Percentiles rank a stretch among this genome's conserved stretches.
phyloP scores from a whole-genome alignment of 2,888 invertebrate genomes.

The Carcina quercana region DNA sequence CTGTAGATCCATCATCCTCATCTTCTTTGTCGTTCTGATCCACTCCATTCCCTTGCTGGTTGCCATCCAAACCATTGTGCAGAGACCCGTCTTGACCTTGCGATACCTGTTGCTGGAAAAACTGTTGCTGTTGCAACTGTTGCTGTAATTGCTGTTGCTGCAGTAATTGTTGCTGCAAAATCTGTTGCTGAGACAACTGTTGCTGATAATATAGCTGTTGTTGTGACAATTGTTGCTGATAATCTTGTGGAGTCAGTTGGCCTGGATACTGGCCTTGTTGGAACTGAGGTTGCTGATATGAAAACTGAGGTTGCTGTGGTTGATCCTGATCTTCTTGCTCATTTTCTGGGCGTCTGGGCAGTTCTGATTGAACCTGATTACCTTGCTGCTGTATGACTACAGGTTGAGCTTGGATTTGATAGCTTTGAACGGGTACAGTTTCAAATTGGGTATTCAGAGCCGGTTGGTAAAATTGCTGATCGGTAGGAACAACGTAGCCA shows the following conservation, averaged over 20 bases:
- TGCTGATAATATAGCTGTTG: slow-evolving; percentile 1
- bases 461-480: slow-evolving; percentile 24
- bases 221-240: slow-evolving; percentile 3
- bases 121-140: slow-evolving; percentile 4
- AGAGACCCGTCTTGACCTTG: slow-evolving; percentile 32
- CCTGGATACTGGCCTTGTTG: slow-evolving; percentile 22
- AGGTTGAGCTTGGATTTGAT: slow-evolving; percentile 35
- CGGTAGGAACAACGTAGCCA: slow-evolving; percentile 6
- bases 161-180: background rate
- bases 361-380: slow-evolving; percentile 20
- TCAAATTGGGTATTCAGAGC: slow-evolving; percentile 19
- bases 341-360: too few species aligned
- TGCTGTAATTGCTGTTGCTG: slow-evolving; percentile 10
- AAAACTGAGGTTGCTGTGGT: slow-evolving; percentile 19
- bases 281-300: slow-evolving; percentile 21
- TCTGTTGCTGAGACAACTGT: background rate
- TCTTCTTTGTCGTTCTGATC: slow-evolving; percentile 35
- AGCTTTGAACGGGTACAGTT: slow-evolving; percentile 23
- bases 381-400: slow-evolving; percentile 28
- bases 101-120: slow-evolving; percentile 16
- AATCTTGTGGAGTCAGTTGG: slow-evolving; percentile 13
- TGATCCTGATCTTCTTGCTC: slow-evolving; percentile 12
- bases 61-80: slow-evolving; percentile 53
- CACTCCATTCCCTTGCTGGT: slow-evolving; percentile 53
- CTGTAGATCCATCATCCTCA: slow-evolving; percentile 35